Conservation (phyloP, 2,797 vertebrate genomes). For the Columba guinea region DNA sequence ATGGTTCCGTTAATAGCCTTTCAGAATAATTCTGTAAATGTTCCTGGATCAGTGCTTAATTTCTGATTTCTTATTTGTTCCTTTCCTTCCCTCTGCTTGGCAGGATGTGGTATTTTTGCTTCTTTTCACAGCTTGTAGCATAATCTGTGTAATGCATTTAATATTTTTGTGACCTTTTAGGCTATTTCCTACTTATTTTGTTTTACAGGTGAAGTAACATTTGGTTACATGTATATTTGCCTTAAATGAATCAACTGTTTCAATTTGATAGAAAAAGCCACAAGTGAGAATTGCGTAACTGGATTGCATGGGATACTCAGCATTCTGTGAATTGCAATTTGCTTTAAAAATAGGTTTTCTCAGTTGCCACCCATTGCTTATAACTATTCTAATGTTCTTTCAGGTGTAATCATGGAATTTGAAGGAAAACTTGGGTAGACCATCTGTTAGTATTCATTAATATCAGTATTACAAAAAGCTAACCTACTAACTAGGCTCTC, state of each 20-base stretch:
- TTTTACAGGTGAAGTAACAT: background rate
- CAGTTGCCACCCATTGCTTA: background rate
- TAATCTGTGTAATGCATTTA: slow-evolving; percentile 37
- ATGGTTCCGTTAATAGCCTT: background rate
- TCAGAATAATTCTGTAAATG: slow-evolving; percentile 2
- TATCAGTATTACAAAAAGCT: background rate
- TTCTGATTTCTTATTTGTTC: slow-evolving; percentile 57
- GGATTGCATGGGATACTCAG: background rate
- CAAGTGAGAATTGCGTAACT: background rate
- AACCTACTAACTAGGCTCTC: background rate
- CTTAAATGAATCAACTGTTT: background rate
- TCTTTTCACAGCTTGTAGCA: slow-evolving; percentile 63
- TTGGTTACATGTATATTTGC: background rate
- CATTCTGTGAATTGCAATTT: background rate
- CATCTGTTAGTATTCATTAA: background rate
- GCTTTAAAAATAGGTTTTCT: background rate
- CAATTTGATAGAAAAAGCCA: background rate
- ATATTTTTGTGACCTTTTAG: slow-evolving; percentile 45
- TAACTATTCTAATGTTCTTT: background rate
- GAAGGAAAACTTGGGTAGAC: background rate
- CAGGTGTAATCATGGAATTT: background rate
- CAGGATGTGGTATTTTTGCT: slow-evolving; percentile 66
- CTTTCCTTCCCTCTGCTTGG: slow-evolving; percentile 71
- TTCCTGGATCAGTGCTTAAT: slow-evolving; percentile 77
- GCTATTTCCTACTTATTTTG: background rate